These are phyloP conservation scores for Aplochiton taeniatus DNA, from an alignment of 2,797 vertebrate species.

Conservation along the genomic window DNA sequence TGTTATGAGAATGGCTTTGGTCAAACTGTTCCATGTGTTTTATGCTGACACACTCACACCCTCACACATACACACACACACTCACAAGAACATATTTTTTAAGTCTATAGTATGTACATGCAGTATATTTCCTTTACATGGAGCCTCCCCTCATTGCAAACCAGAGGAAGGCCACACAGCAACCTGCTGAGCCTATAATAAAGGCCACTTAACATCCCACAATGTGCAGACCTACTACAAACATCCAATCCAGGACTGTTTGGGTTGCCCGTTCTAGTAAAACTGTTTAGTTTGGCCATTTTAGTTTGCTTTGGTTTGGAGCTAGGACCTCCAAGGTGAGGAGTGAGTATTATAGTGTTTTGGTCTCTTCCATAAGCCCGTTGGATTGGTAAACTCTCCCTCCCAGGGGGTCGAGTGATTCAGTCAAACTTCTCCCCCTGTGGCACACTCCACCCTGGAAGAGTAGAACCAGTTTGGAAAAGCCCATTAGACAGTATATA, in stretches of 20 bases:
- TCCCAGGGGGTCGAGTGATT: too few relatives aligned
- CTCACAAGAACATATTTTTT: too few relatives aligned
- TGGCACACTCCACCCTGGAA: slow-evolving; percentile 22
- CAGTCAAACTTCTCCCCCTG: not conserved
- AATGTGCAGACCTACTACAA: slow-evolving; percentile 37
- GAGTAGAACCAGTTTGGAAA: slow-evolving; percentile 12
- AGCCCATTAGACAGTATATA: slow-evolving; percentile 37
- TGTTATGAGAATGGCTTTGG: slow-evolving; percentile 44
- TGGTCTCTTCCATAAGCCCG: too few relatives aligned
- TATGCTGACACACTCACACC: not conserved
- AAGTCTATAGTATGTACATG: too few relatives aligned
- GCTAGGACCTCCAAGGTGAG: slow-evolving; percentile 20
- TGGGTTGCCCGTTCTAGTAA: slow-evolving; percentile 25
- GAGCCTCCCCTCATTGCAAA: not conserved
- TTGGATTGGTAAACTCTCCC: too few relatives aligned
- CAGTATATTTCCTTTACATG: too few relatives aligned
- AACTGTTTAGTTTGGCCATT: too few relatives aligned
- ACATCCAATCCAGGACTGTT: slow-evolving; percentile 43
- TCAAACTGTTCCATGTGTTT: slow-evolving; percentile 74
- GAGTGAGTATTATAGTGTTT: not conserved
- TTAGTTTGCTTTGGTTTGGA: too few relatives aligned
- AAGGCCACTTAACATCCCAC: slow-evolving; percentile 29
- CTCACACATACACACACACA: too few relatives aligned
- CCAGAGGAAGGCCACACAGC: slow-evolving; percentile 31
- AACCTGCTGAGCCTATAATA: slow-evolving; percentile 56